These are phyloP conservation scores for Drosophila kohkoa DNA, from an alignment of 1,140 invertebrate species.

Conservation along the genomic window DNA sequence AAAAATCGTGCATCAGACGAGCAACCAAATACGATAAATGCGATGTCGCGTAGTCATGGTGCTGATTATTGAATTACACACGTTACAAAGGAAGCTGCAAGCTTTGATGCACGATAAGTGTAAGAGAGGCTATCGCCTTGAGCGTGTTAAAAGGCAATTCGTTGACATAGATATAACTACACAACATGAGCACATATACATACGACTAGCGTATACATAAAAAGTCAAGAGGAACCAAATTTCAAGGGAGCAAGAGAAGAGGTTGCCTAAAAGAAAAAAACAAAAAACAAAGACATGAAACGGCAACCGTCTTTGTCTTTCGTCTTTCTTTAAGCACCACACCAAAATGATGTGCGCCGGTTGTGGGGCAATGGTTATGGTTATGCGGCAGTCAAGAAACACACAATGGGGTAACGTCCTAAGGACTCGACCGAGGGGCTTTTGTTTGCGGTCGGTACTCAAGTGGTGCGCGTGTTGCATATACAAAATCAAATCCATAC, in stretches of 20 bases:
- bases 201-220: slow-evolving; percentile 16
- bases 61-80: slow-evolving; percentile 25
- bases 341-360: slow-evolving; percentile 37
- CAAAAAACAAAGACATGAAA: slow-evolving; percentile 60
- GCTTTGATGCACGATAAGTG: slow-evolving; percentile 60
- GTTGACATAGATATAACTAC: slow-evolving; percentile 66
- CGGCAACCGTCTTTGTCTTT: slow-evolving; percentile 26
- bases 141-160: slow-evolving; percentile 59
- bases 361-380: slow-evolving; percentile 70
- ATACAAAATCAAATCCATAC: slow-evolving; percentile 38
- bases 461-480: slow-evolving; percentile 55
- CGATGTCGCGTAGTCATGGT: slow-evolving; percentile 27
- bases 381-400: slow-evolving; percentile 25
- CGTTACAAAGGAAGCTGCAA: slow-evolving; percentile 9
- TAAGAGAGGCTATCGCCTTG: slow-evolving; percentile 61
- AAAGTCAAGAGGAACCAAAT: slow-evolving; percentile 74
- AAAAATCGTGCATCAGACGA: slow-evolving; percentile 25
- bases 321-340: slow-evolving; percentile 7
- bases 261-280: slow-evolving; percentile 1
- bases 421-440: slow-evolving; percentile 37
- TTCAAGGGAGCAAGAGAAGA: slow-evolving; percentile 1
- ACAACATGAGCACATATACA: slow-evolving; percentile 7
- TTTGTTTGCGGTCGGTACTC: slow-evolving; percentile 61
- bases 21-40: slow-evolving; percentile 6
- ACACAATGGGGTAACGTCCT: slow-evolving; percentile 38